These are phyloP conservation scores for zebrafish (Danio rerio) DNA, from an alignment of 2,113 vertebrate species.

Conservation along the genomic window DNA sequence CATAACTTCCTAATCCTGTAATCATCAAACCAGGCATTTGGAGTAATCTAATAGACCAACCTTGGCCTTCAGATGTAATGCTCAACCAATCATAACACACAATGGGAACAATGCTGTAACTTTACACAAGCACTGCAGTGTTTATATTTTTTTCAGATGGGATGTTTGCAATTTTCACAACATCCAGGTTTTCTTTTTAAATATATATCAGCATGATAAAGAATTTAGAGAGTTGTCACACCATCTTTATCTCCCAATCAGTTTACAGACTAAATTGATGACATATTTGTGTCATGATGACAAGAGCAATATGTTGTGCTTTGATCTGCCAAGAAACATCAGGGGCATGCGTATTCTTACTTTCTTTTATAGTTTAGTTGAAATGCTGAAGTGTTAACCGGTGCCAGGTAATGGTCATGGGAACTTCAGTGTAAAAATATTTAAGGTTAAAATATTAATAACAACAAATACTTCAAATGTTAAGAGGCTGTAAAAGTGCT, in stretches of 20 bases:
- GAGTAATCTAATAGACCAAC: slow-evolving; percentile 4
- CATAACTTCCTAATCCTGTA: background rate
- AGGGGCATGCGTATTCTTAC: background rate
- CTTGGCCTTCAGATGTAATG: background rate
- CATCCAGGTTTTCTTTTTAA: background rate
- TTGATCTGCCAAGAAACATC: background rate
- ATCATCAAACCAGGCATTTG: background rate
- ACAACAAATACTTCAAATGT: background rate
- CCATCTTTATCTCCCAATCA: background rate
- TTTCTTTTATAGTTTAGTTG: background rate
- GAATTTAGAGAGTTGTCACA: background rate
- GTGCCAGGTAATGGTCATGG: background rate
- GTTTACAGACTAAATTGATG: background rate
- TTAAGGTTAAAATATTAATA: background rate
- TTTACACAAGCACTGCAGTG: background rate
- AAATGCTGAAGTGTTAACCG: background rate
- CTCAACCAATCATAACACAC: background rate
- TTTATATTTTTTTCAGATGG: background rate
- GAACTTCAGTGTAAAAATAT: background rate
- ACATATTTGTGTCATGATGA: background rate
- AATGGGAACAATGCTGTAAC: background rate
- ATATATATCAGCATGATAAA: background rate
- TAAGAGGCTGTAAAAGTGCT: background rate
- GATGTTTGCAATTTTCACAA: background rate
- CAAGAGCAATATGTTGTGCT: background rate